Evolutionary conservation across 1,140 invertebrate genomes (phyloP).

Genomic region (Triops longicaudatus): DNA sequence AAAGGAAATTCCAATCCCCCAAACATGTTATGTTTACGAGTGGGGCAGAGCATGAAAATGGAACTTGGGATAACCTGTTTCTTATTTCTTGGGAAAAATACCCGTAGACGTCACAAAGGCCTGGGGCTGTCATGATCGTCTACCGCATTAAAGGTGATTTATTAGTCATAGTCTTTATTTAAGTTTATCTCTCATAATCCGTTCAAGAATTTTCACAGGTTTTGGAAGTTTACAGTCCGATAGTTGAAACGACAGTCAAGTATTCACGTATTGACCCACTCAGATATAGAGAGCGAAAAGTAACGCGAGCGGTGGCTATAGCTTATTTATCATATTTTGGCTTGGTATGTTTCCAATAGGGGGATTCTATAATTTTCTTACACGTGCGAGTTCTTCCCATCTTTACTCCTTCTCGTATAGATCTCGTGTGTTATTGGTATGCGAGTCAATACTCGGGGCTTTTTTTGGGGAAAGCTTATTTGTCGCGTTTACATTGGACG

Average conservation of each 20-base stretch:
- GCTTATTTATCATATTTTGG: not conserved
- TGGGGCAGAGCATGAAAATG: not conserved
- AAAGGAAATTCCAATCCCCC: not conserved
- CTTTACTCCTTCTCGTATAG: too few relatives aligned
- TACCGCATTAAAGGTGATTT: too few relatives aligned
- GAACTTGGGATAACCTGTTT: not conserved
- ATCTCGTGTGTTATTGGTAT: not conserved
- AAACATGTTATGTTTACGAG: not conserved
- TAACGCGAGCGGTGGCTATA: not conserved
- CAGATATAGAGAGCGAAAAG: not conserved
- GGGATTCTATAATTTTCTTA: too few relatives aligned
- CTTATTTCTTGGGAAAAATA: not conserved
- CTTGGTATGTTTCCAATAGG: too few relatives aligned
- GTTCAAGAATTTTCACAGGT: too few relatives aligned
- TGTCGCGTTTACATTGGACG: not conserved
- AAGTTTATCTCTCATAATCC: too few relatives aligned
- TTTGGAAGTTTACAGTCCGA: too few relatives aligned
- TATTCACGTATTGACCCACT: constrained; percentile 5
- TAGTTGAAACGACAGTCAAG: not conserved
- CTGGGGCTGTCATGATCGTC: too few relatives aligned
- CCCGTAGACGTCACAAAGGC: not conserved
- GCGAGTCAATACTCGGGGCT: not conserved
- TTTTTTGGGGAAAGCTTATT: not conserved
- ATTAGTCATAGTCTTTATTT: too few relatives aligned
- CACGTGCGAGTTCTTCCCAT: too few relatives aligned